Percentiles rank a stretch among this genome's conserved stretches.
These are phyloP conservation scores for Teleogryllus occipitalis DNA, from an alignment of 1,140 invertebrate genomes.

Conservation along the genomic window DNA sequence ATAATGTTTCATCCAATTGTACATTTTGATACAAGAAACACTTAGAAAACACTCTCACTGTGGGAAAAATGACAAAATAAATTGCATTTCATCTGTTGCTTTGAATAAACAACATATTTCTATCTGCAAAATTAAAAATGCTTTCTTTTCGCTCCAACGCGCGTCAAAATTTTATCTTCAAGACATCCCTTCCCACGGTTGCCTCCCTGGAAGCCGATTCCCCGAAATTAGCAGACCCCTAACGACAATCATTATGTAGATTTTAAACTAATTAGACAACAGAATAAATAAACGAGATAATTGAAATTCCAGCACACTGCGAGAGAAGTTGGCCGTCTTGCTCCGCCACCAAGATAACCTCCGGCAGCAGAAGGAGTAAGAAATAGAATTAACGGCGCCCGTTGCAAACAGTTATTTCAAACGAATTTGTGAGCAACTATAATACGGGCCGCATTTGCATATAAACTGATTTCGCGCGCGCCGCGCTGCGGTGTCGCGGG, in stretches of 20 bases:
- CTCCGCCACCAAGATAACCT: background rate
- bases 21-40: no score
- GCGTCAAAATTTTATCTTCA: no score
- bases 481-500: no score
- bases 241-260: conserved; percentile 5
- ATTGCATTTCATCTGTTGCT: no score
- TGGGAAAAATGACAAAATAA: no score
- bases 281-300: conserved; percentile 6
- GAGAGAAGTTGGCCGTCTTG: background rate
- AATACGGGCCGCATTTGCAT: background rate
- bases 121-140: no score
- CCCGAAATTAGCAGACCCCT: background rate
- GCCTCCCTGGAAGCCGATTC: background rate
- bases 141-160: no score
- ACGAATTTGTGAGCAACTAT: conserved; percentile 4
- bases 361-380: background rate
- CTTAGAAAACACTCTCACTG: no score
- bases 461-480: background rate
- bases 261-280: conserved; percentile 6
- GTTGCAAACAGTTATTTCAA: background rate
- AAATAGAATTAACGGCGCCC: background rate
- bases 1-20: no score
- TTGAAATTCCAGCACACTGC: background rate
- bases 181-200: no score
- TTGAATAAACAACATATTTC: no score